Evolutionary conservation across 2,113 vertebrate species (phyloP).

Genomic region (Hylia prasina): DNA sequence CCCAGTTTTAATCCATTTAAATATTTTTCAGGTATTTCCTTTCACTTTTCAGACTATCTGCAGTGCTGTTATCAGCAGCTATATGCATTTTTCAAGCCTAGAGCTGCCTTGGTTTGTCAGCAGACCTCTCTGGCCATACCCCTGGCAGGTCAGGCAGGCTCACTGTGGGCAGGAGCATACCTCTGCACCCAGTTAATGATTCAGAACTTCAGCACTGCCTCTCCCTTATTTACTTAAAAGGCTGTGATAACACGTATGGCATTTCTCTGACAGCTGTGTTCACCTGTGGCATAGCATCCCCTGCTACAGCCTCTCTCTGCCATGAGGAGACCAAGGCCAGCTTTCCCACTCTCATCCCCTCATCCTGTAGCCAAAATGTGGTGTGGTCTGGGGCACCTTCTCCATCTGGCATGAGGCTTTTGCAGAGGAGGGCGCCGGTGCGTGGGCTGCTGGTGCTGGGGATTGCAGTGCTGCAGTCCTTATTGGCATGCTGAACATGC

Average conservation of each 20-base stretch:
- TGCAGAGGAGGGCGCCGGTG: not conserved
- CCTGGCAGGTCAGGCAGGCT: not conserved
- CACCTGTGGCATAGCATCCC: not conserved
- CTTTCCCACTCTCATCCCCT: not conserved
- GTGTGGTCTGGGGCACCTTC: not conserved
- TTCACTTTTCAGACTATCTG: not conserved
- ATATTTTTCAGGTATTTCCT: not conserved
- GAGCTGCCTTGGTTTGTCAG: not conserved
- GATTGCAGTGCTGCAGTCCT: slow-evolving; percentile 46
- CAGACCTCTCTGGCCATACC: not conserved
- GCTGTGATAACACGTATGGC: rapidly evolving
- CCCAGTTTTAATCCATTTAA: not conserved
- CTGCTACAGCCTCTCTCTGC: not conserved
- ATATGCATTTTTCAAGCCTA: not conserved
- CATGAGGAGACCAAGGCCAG: rapidly evolving
- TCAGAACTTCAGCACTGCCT: not conserved
- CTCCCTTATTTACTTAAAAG: not conserved
- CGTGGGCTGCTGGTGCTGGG: not conserved
- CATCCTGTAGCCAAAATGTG: rapidly evolving
- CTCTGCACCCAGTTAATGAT: not conserved
- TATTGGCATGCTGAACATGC: slow-evolving; percentile 22
- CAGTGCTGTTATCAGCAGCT: not conserved
- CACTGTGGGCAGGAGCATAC: not conserved
- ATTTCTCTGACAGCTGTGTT: not conserved
- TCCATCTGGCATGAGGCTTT: not conserved